Base-by-base conservation (phyloP, 1,140 invertebrate species). In the Diploscapter pachys region DNA sequence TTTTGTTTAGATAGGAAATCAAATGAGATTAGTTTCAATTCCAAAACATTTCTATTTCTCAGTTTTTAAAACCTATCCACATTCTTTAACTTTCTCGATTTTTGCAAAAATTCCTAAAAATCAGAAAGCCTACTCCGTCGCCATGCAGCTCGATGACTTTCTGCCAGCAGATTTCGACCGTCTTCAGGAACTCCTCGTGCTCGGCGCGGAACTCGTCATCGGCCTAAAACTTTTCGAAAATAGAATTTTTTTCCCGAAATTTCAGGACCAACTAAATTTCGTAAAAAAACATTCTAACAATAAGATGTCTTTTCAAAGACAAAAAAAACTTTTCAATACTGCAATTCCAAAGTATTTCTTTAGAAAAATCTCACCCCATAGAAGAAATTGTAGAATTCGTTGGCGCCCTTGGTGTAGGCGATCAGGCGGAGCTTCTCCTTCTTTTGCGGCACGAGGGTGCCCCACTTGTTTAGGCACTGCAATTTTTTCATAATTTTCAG, bases 391-490 rank as follows among this genome's bases (percentile, higher is more conserved):
- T 9, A 59, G 57, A 13, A 11, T 59, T 59, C 57, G 57, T 11
- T 59, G 9, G 9, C 57, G 9, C 9, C 57, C 57, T 9, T 11
- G 9, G 57, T 59, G 9, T 13, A 11, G 13, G 57, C 13, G 5
- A 52, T 5, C 6, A 68, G 11, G 8, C 11, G 6, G 56, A 53
- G n/a, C 11, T 52, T 55, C 9, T 52, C 66, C 66, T 52, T 55
- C 53, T 68, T 55, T 51, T 55, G 52, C 66, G 56, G 53, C 6
- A 53, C 50, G 11, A 52, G 8, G 51, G 56, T 68, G 5, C 6
- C 66, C 6, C 5, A 11, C 66, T 68, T 59, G 3, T 68, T n/a
- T 9, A 53, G 66, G 31, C 63, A 70, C 13, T 68, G 13, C 8
- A n/a, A 73, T 66, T 71, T 53, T 48, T 31, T 31, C 31, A 31